Evolutionary conservation across 2,888 invertebrate genomes (phyloP).

Genomic region (Drosophila prostipennis): DNA sequence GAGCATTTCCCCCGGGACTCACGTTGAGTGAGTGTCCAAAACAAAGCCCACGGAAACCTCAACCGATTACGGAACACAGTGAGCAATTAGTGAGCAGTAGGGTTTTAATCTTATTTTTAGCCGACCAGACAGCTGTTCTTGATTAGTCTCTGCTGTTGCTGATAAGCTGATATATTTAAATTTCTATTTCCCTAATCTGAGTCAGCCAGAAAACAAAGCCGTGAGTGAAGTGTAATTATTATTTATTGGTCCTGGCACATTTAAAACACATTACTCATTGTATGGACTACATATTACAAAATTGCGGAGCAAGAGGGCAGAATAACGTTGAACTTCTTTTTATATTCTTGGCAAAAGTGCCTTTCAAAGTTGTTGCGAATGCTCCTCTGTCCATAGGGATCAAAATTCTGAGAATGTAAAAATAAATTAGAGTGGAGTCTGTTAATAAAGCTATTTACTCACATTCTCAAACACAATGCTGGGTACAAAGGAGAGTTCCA

Average conservation of each 20-base stretch:
- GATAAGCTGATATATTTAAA: constrained; percentile 31
- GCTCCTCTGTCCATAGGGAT: constrained; percentile 68
- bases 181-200: constrained; percentile 16
- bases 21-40: constrained; percentile 11
- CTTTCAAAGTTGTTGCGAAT: constrained; percentile 73
- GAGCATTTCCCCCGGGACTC: constrained; percentile 14
- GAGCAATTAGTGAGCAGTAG: background rate
- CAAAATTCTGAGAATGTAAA: constrained; percentile 60
- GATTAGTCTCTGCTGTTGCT: constrained; percentile 17
- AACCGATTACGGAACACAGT: constrained; percentile 7
- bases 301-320: constrained; percentile 60
- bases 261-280: constrained; percentile 14
- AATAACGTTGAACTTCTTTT: constrained; percentile 61
- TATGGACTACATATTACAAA: background rate
- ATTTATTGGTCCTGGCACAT: constrained; percentile 35
- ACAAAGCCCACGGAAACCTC: constrained; percentile 27
- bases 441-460: constrained; percentile 42
- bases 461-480: constrained; percentile 81
- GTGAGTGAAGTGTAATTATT: constrained; percentile 11
- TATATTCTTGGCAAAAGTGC: constrained; percentile 74
- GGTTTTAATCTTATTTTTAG: constrained; percentile 28
- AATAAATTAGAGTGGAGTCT: background rate
- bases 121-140: constrained; percentile 6
- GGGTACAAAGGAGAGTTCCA: constrained; percentile 81
- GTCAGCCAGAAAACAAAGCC: constrained; percentile 14